These are phyloP conservation scores for Molorchus minor DNA, from an alignment of 2,888 invertebrate genomes.

Conservation along the genomic window DNA sequence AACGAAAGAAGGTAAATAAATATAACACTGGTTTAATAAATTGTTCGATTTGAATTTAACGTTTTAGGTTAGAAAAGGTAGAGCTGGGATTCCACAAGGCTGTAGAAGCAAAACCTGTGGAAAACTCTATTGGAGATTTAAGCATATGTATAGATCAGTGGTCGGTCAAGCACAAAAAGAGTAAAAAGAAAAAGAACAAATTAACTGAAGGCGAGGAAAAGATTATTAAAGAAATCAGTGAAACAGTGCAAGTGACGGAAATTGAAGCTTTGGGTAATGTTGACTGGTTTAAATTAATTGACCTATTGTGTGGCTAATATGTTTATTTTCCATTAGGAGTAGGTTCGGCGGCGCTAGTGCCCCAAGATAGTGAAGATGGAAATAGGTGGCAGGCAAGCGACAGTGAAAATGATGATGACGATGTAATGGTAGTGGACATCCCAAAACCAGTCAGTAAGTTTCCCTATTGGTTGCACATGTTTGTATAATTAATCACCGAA, in stretches of 20 bases:
- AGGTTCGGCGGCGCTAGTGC: conserved; percentile 62
- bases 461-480: not conserved
- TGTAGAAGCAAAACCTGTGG: conserved; percentile 30
- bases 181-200: conserved; percentile 41
- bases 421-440: conserved; percentile 37
- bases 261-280: conserved; percentile 34
- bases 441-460: conserved; percentile 39
- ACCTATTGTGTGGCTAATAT: too few relatives aligned
- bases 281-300: too few relatives aligned
- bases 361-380: conserved; percentile 44
- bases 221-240: conserved; percentile 20
- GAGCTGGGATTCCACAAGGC: conserved; percentile 46
- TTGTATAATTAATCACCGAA: not conserved
- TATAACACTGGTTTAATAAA: not conserved
- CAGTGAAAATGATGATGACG: conserved; percentile 54
- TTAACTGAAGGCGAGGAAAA: conserved; percentile 3
- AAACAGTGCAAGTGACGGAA: conserved; percentile 34
- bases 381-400: conserved; percentile 48
- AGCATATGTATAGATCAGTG: conserved; percentile 52
- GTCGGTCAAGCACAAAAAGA: conserved; percentile 44
- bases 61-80: conserved; percentile 42
- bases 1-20: conserved; percentile 56
- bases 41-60: not conserved
- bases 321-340: conserved; percentile 46
- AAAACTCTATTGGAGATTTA: conserved; percentile 43